Evolutionary conservation across 2,113 vertebrate genomes (phyloP), one percentile per base, ranked within the genome.

Genomic region (Cyanoliseus patagonus): DNA sequence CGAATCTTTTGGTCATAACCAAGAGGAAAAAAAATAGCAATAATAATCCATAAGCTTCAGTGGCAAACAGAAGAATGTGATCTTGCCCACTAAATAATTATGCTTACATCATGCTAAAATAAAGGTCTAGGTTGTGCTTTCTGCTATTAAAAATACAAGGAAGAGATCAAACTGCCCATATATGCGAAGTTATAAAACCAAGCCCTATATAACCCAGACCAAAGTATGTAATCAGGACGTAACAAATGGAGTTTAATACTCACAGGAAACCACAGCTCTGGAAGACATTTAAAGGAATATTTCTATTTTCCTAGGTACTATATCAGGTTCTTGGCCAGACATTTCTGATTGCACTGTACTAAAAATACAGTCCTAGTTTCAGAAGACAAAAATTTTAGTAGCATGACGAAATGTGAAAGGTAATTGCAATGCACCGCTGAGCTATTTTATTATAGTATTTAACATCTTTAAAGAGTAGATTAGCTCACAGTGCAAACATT

Each of bases 401-500:
- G 95, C 92, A 95, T 97, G 95, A 96, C 79, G 90, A 96, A 95
- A 97, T 86, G 83, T 35, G 41, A 88, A 83, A 94, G 91, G 94
- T 97, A 95, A 96, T 95, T 94, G 96, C 90, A 95, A 82, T 13
- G 83, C 83, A 90, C 94, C 41, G 0, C 91, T 47, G 92, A 85
- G 80, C 86, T 82, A 30, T 96, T 96, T 96, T 92, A 96, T 92
- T 87, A 69, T 75, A 94, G 83, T 93, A 96, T 96, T 88, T 95
- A 93, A 88, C 92, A 88, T 88, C 91, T 93, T 94, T 90, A 95
- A 94, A 85, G 82, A 81, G 92, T 10, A 94, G 94, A 97, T 96
- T 96, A 97, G 93, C 95, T 96, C 96, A 96, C 88, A 92, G 91
- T 23, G 83, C 95, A 97, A 96, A 94, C 94, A 97, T 94, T 89